Evolutionary conservation across 2,888 invertebrate genomes (phyloP), one percentile per base, ranked within the genome.

Genomic region (Camponotus fellah): DNA sequence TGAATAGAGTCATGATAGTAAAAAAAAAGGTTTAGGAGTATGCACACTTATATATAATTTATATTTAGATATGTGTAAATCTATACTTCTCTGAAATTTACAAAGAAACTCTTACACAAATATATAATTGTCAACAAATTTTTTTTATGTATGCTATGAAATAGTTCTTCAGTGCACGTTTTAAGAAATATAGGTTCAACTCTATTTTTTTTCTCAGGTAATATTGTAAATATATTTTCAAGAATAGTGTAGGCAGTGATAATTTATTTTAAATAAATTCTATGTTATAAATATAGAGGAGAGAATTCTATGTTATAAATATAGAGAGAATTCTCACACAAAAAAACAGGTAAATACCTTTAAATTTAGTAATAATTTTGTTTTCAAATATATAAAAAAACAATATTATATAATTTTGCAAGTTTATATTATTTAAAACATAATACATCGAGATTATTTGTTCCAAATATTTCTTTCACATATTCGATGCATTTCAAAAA

Each of bases 61-160:
- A 58, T 69, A 69, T 14, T 58, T 69, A 77, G 40, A 68, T 53
- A 40, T 77, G 56, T 76, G 37, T 68, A 64, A 62, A 46, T 46
- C 46, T 56, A 53, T 8, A 53, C 8, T n/a, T n/a, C 21, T 56
- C 53, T 71, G 14, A 74, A 60, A 74, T 60, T 17, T 60, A 43
- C n/a, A 26, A 32, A 40, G 43, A 62, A 62, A 64, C 43, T 14
- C 34, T 12, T 56, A 37, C 43, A 64, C 64, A 64, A 64, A 43
- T 62, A 43, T n/a, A 14, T 64, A 62, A 64, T 21, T 40, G 58
- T 40, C 14, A 43, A 64, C 12, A 74, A 64, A 2, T 5, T 21
- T 75, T 49, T n/a, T 74, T 46, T 49, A 46, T 74, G 3, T 60
- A 74, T 26, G 26, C 26, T 26, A 26, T 26, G 21, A 64, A 37